Base-by-base conservation (phyloP, 2,888 invertebrate species). In the Unio pictorum region DNA sequence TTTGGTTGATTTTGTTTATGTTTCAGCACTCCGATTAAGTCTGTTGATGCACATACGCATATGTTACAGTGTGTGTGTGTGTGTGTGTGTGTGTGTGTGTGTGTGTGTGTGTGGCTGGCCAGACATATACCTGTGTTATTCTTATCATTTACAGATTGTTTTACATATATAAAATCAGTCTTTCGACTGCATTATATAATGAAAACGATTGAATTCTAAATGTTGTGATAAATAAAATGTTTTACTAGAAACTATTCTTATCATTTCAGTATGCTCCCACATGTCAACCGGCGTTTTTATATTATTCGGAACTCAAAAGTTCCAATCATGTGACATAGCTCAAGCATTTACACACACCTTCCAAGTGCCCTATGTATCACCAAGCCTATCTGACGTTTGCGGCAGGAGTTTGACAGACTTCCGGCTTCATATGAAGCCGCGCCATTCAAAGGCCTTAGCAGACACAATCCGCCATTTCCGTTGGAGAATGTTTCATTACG, bases 391-490 rank as follows among this genome's bases (percentile, higher is more conserved):
- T 0, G 76, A 76, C n/a, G 71, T 73, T 18, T 71, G 73, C 8
- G 59, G 66, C 7, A 60, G 74, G 1, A 63, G 68, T 11, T 67
- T 67, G 3, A 71, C 77, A 55, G 93, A 84, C 95, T 98, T 20
- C 92, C 97, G 61, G 94, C 94, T 89, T 95, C 96, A 91, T 96
- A 96, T 26, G 73, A 81, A 71, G 94, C 96, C 62, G 92, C 93
- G 71, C 90, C 93, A 26, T 94, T 95, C 68, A 92, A 93, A 60
- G 92, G 97, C 86, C 89, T 96, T 72, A 93, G 94, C 80, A 26
- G 84, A 83, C 68, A 71, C 85, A 67, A 84, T 86, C 20, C 71
- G 70, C n/a, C 75, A 80, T 65, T 80, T 81, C 30, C 56, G 72
- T 26, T 84, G 85, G 85, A 72, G 66, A 23, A 75, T 78, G 57